Evolutionary conservation across 2,888 invertebrate species (phyloP).

Genomic region (Trissolcus brochymenae): DNA sequence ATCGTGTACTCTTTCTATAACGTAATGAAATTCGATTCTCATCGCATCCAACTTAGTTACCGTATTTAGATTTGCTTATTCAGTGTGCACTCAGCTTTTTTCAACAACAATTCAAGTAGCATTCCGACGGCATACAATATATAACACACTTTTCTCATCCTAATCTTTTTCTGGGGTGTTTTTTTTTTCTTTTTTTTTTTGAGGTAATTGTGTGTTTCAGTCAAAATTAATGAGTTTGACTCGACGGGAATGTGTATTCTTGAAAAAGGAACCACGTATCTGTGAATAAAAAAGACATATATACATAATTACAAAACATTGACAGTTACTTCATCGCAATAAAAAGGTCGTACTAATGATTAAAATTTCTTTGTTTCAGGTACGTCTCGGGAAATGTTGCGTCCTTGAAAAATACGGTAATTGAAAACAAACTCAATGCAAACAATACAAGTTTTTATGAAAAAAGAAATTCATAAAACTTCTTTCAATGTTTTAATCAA

Average conservation of each 20-base stretch:
- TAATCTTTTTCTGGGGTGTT: too few species aligned
- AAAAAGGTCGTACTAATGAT: background rate
- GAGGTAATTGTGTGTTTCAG: too few species aligned
- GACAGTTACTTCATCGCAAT: too few species aligned
- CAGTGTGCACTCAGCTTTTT: conserved; percentile 23
- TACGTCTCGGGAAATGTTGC: background rate
- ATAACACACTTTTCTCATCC: background rate
- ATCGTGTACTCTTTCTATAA: conserved; percentile 37
- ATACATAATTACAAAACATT: too few species aligned
- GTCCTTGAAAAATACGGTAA: too few species aligned
- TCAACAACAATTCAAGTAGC: conserved; percentile 11
- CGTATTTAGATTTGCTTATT: conserved; percentile 37
- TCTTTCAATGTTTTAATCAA: too few species aligned
- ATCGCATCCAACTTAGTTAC: conserved; percentile 20
- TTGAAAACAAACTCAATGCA: background rate
- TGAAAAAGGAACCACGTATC: too few species aligned
- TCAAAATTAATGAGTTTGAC: too few species aligned
- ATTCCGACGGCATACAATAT: too few species aligned
- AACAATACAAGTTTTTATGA: background rate
- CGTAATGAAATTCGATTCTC: conserved; percentile 56
- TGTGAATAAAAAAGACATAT: too few species aligned
- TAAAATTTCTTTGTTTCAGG: conserved; percentile 10
- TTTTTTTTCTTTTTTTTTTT: too few species aligned
- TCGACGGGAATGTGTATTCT: too few species aligned
- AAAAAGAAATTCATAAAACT: background rate